Conservation (phyloP, 2,888 invertebrate genomes). For the Cantharis nigra region DNA sequence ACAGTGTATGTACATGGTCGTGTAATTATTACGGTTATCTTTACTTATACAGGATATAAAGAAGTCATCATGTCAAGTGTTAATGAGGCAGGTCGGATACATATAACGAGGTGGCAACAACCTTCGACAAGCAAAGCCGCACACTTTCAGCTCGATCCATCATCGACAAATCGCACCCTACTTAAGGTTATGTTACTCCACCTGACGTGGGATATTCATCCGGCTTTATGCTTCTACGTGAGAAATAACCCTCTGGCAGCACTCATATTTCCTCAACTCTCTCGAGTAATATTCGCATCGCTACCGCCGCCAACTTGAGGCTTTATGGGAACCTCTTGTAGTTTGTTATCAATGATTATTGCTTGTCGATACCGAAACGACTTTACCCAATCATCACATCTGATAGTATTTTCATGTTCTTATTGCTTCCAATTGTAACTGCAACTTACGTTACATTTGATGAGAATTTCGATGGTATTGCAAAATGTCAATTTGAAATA, state of each 20-base stretch:
- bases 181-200: constrained; percentile 48
- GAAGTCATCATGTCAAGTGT: constrained; percentile 27
- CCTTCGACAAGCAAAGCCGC: constrained; percentile 26
- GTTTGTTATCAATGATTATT: constrained; percentile 53
- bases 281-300: constrained; percentile 53
- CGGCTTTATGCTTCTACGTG: constrained; percentile 50
- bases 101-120: constrained; percentile 23
- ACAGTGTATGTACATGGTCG: background rate
- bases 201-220: constrained; percentile 49
- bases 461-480: background rate
- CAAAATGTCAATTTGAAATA: background rate
- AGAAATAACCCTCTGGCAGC: constrained; percentile 45
- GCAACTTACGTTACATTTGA: background rate
- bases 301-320: constrained; percentile 41
- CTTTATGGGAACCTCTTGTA: constrained; percentile 47
- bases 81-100: constrained; percentile 25
- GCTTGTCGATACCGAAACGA: constrained; percentile 42
- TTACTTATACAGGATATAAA: constrained; percentile 16
- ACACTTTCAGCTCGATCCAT: constrained; percentile 21
- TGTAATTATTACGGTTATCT: constrained; percentile 20
- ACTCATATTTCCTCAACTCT: constrained; percentile 51
- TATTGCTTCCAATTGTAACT: background rate
- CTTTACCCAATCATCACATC: constrained; percentile 7
- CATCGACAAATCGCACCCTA: constrained; percentile 30
- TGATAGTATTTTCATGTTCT: background rate